These are phyloP conservation scores for Oenanthe melanoleuca DNA, from an alignment of 2,113 vertebrate species.

Conservation along the genomic window DNA sequence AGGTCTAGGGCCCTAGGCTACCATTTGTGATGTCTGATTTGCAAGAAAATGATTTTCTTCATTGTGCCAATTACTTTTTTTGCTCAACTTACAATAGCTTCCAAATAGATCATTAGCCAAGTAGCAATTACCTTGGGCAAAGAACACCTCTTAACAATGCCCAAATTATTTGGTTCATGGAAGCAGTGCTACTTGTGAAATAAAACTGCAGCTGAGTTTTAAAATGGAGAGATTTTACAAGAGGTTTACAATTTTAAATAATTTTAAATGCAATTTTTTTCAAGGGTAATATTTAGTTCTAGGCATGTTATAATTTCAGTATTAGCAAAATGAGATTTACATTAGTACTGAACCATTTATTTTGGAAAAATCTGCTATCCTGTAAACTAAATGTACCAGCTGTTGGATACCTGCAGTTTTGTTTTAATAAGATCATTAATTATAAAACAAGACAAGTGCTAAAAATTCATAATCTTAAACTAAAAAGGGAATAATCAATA, in stretches of 20 bases:
- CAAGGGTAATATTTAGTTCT: background rate
- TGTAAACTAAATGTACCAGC: background rate
- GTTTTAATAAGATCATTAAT: background rate
- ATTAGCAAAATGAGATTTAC: background rate
- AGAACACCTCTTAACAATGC: conserved; percentile 19
- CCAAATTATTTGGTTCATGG: background rate
- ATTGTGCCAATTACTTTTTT: conserved; percentile 38
- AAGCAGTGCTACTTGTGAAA: background rate
- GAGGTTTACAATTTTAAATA: background rate
- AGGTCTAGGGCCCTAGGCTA: background rate
- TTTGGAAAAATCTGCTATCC: background rate
- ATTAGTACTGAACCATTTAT: background rate
- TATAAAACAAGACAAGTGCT: background rate
- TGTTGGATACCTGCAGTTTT: background rate
- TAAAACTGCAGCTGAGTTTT: background rate
- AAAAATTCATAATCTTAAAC: background rate
- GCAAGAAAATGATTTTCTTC: conserved; percentile 36
- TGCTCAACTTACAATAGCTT: conserved; percentile 1
- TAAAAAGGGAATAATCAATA: background rate
- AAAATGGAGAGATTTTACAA: background rate
- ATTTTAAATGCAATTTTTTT: background rate
- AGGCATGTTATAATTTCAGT: background rate
- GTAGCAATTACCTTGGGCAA: conserved; percentile 42
- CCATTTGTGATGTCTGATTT: conserved; percentile 35
- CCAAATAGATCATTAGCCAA: conserved; percentile 38